Conservation (phyloP, 2,797 vertebrate species). For the Mus spretus region DNA sequence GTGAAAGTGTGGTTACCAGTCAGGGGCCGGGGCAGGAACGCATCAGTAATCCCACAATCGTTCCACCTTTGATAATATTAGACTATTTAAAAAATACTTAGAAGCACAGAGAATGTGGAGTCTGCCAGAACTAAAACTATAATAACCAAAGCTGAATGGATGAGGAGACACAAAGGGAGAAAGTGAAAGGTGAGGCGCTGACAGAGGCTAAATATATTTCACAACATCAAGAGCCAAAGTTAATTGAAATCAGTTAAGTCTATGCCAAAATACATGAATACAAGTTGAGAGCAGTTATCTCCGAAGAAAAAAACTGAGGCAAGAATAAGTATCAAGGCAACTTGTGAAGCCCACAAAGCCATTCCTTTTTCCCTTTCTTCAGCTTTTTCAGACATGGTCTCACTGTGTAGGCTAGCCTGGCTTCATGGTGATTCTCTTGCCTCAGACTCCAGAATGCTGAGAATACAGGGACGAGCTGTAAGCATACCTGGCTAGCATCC, state of each 20-base stretch:
- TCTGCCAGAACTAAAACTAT: neutral
- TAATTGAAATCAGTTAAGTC: conserved; percentile 13
- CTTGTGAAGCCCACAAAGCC: neutral
- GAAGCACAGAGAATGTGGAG: neutral
- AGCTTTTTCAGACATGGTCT: neutral
- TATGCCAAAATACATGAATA: conserved; percentile 47
- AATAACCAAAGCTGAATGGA: neutral
- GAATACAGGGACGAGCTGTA: neutral
- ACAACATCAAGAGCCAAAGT: conserved; percentile 14
- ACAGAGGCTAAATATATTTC: conserved; percentile 41
- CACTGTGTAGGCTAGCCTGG: neutral
- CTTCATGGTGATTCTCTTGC: neutral
- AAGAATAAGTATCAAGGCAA: neutral
- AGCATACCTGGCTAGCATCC: neutral
- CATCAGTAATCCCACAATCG: neutral
- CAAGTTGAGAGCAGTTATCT: conserved; percentile 7
- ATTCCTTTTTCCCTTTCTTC: neutral
- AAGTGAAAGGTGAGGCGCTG: neutral
- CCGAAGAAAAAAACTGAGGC: neutral
- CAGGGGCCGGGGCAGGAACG: neutral
- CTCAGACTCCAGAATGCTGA: neutral
- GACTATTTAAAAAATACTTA: conserved; percentile 27
- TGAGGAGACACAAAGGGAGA: neutral
- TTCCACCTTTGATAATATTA: conserved; percentile 21
- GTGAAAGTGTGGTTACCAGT: neutral